Evolutionary conservation across 2,113 vertebrate genomes (phyloP).

Genomic region (Poeciliopsis prolifica): DNA sequence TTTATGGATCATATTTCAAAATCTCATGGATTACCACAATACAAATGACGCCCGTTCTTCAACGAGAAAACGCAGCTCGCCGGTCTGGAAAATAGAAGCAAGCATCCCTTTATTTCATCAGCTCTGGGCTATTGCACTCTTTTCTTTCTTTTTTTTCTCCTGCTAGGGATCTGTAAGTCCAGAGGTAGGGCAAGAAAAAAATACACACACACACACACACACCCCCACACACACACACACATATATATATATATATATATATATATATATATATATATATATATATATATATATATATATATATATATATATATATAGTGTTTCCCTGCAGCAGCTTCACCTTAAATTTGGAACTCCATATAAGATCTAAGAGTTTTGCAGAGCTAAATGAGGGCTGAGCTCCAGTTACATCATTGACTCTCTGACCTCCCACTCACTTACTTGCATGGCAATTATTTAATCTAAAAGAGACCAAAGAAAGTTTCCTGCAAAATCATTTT

Average conservation of each 20-base stretch:
- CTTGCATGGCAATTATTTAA: slow-evolving; percentile 14
- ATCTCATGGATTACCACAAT: slow-evolving; percentile 3
- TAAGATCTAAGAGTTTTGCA: slow-evolving; percentile 24
- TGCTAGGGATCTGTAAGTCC: slow-evolving; percentile 13
- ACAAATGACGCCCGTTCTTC: slow-evolving; percentile 11
- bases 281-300: no score
- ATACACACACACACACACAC: no score
- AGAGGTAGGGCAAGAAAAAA: slow-evolving; percentile 10
- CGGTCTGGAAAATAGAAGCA: slow-evolving; percentile 23
- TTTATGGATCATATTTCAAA: background rate
- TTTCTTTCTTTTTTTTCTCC: slow-evolving; percentile 1
- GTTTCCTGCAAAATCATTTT: background rate
- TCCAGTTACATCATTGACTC: slow-evolving; percentile 21
- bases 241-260: no score
- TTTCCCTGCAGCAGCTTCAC: slow-evolving; percentile 14
- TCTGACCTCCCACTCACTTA: background rate
- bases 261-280: no score
- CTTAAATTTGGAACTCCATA: slow-evolving; percentile 32
- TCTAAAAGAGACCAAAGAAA: slow-evolving; percentile 2
- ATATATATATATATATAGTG: no score
- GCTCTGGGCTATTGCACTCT: slow-evolving; percentile 27
- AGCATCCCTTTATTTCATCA: slow-evolving; percentile 44
- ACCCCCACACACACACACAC: no score
- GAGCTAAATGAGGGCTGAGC: slow-evolving; percentile 3
- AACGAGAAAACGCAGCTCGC: slow-evolving; percentile 15